These are phyloP conservation scores for Helogale parvula DNA, from an alignment of 2,113 vertebrate genomes.

Conservation along the genomic window DNA sequence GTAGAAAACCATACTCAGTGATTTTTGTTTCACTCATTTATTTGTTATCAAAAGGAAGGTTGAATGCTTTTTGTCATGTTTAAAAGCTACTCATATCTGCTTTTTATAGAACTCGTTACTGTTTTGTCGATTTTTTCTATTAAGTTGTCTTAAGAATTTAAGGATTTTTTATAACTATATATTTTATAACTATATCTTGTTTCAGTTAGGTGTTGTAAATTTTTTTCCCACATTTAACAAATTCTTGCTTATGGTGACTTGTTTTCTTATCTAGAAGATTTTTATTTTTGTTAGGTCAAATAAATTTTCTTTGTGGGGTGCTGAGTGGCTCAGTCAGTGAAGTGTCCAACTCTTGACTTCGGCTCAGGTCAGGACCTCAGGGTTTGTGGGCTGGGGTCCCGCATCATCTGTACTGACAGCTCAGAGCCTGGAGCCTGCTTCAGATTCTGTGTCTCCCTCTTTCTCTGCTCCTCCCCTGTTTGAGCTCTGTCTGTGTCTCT, in stretches of 20 bases:
- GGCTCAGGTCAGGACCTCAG: too few species aligned
- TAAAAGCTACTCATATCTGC: neutral
- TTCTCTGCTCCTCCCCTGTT: too few species aligned
- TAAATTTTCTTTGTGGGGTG: neutral
- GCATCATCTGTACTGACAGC: too few species aligned
- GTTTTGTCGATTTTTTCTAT: neutral
- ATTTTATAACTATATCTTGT: neutral
- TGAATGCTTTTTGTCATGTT: neutral
- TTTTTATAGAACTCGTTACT: neutral
- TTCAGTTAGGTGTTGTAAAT: neutral
- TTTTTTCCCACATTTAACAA: neutral
- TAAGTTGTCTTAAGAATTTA: neutral
- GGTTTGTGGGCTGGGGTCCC: too few species aligned
- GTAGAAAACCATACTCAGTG: neutral
- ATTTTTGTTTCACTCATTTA: neutral
- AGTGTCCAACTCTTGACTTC: too few species aligned
- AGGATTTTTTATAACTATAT: neutral
- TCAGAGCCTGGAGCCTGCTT: too few species aligned
- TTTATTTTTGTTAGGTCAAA: neutral
- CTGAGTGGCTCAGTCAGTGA: too few species aligned
- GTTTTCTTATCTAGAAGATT: neutral
- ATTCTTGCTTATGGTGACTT: neutral
- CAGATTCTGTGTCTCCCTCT: too few species aligned
- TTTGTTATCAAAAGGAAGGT: neutral
- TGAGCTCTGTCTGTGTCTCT: too few species aligned